These are phyloP conservation scores for Leuciscus waleckii DNA, from an alignment of 2,797 vertebrate species.

Conservation along the genomic window DNA sequence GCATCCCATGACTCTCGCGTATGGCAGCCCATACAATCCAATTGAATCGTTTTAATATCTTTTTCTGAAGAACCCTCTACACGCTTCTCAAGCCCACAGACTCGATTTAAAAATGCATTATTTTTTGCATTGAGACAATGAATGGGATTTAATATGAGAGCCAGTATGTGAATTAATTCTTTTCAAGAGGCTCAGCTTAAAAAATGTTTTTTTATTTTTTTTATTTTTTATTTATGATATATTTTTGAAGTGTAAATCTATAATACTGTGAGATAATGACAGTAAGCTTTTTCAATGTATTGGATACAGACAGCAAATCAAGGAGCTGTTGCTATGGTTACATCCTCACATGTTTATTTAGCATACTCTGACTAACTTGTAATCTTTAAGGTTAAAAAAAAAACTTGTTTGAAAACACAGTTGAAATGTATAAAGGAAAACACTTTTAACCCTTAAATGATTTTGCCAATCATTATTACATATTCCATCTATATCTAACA, in stretches of 20 bases:
- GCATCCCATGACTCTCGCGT: constrained; percentile 23
- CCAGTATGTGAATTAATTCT: not conserved
- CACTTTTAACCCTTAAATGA: not conserved
- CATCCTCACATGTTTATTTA: not conserved
- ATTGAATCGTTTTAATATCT: constrained; percentile 44
- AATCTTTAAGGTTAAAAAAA: not conserved
- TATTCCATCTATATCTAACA: too few species aligned
- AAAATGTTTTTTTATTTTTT: not conserved
- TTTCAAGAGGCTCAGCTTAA: constrained; percentile 7
- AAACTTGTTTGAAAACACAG: not conserved
- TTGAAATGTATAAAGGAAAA: not conserved
- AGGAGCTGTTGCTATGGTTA: not conserved
- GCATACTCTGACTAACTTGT: not conserved
- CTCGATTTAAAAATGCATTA: not conserved
- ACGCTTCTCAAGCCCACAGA: constrained; percentile 26
- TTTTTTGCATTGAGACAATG: not conserved
- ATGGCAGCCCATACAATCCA: constrained; percentile 39
- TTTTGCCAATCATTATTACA: too few species aligned
- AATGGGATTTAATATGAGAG: not conserved
- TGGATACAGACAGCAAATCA: not conserved
- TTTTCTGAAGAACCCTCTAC: constrained; percentile 33
- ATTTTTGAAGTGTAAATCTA: not conserved
- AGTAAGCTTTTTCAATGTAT: not conserved
- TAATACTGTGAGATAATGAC: not conserved
- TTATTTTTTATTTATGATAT: not conserved